A percentile compares a stretch with the other conserved stretches of the same genome.
These are phyloP conservation scores for Adineta ricciae DNA, from an alignment of 2,888 invertebrate species.

Conservation along the genomic window DNA sequence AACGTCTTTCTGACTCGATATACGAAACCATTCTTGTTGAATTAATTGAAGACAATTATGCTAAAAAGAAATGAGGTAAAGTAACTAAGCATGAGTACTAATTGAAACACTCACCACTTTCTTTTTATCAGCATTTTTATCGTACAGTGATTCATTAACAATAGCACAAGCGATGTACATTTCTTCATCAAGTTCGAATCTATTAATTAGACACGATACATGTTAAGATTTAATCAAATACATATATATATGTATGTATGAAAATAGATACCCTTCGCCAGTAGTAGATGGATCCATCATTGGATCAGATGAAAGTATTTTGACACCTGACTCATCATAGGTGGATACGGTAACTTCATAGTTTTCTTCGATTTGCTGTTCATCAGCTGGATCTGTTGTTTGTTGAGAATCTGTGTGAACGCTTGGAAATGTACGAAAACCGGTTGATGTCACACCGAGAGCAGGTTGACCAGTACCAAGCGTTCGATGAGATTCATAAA, in stretches of 20 bases:
- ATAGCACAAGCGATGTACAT: constrained; percentile 69
- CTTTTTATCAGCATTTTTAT: constrained; percentile 53
- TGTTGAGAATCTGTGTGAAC: neutral
- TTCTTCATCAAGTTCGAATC: constrained; percentile 50
- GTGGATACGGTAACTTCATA: neutral
- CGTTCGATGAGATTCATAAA: neutral
- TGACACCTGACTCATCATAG: neutral
- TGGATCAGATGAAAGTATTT: neutral
- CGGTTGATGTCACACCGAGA: neutral
- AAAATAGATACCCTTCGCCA: neutral
- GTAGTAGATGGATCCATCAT: neutral
- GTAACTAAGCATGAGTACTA: no score
- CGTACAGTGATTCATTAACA: constrained; percentile 64
- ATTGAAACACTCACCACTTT: constrained; percentile 44
- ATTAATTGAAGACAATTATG: constrained; percentile 54
- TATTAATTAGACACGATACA: no score
- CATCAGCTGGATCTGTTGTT: neutral
- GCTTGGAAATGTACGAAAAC: neutral
- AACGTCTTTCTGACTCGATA: constrained; percentile 63
- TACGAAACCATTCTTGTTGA: constrained; percentile 74
- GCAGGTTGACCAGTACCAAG: neutral
- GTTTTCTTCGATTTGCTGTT: neutral
- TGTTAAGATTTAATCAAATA: no score
- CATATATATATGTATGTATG: no score
- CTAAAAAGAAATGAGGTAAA: neutral